phyloP scores from a whole-genome alignment of 2,797 vertebrate species.

The Mallotus villosus region DNA sequence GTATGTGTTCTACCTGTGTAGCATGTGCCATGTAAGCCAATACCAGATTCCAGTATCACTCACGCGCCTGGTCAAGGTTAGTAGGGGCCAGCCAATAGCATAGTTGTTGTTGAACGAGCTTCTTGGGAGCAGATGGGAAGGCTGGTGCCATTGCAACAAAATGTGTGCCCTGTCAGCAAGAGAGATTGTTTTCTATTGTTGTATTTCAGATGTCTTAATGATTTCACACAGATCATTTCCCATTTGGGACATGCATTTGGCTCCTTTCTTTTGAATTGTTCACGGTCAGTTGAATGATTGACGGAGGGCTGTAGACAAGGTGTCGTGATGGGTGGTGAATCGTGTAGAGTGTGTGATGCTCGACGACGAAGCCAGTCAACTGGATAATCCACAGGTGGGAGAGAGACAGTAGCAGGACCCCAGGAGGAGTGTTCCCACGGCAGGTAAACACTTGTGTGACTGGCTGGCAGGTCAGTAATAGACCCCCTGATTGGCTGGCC shows the following conservation, averaged over 20 bases:
- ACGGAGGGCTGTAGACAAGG: no score
- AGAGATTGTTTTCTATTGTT: neutral
- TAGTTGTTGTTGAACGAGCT: neutral
- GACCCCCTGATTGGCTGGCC: neutral
- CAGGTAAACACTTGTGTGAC: neutral
- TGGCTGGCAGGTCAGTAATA: neutral
- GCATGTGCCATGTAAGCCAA: slow-evolving; percentile 27
- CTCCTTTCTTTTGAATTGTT: no score
- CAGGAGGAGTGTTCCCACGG: neutral
- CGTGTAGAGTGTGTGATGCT: no score
- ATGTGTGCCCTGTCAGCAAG: no score
- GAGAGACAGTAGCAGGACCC: neutral
- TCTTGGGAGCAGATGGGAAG: no score
- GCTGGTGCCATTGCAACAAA: no score
- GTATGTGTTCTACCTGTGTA: slow-evolving; percentile 11
- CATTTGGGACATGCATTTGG: no score
- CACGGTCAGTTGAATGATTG: no score
- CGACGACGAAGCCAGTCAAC: neutral
- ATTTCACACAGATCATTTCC: no score
- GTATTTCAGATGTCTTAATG: neutral
- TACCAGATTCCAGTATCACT: slow-evolving; percentile 17
- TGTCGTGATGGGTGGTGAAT: no score
- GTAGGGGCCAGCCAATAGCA: neutral
- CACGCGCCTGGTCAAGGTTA: slow-evolving; percentile 13
- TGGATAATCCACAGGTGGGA: slow-evolving; percentile 14